phyloP scores from a whole-genome alignment of 2,888 invertebrate species.

The Pandemis heparana region DNA sequence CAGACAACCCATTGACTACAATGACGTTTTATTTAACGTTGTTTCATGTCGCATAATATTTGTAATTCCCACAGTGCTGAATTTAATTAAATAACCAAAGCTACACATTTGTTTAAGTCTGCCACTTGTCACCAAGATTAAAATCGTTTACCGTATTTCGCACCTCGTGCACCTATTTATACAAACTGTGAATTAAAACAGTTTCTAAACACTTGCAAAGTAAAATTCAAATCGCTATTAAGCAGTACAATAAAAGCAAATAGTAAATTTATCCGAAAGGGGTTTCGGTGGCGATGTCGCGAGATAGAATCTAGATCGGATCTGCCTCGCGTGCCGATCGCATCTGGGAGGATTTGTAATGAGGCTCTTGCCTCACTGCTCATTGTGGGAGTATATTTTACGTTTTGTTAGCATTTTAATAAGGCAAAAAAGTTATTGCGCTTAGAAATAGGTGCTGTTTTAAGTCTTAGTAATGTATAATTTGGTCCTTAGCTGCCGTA shows the following conservation, averaged over 20 bases:
- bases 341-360: slow-evolving; percentile 71
- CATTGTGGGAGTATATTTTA: slow-evolving; percentile 34
- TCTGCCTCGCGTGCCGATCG: slow-evolving; percentile 78
- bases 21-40: slow-evolving; percentile 54
- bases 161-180: slow-evolving; percentile 35
- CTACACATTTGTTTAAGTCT: not conserved
- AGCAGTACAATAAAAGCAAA: slow-evolving; percentile 40
- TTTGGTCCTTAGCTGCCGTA: not conserved
- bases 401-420: slow-evolving; percentile 21
- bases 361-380: slow-evolving; percentile 54
- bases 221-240: slow-evolving; percentile 35
- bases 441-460: slow-evolving; percentile 10
- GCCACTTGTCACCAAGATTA: not conserved
- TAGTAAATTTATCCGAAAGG: slow-evolving; percentile 41
- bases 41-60: not conserved
- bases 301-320: slow-evolving; percentile 72
- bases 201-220: slow-evolving; percentile 23
- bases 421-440: slow-evolving; percentile 9
- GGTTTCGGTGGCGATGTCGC: slow-evolving; percentile 50
- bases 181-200: slow-evolving; percentile 36
- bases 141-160: slow-evolving; percentile 17
- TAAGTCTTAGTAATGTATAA: not conserved
- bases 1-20: slow-evolving; percentile 50
- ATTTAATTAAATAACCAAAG: not conserved
- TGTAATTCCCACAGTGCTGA: not conserved